These are phyloP conservation scores for Sinocyclocheilus grahami DNA, from an alignment of 2,113 vertebrate genomes.

Conservation along the genomic window DNA sequence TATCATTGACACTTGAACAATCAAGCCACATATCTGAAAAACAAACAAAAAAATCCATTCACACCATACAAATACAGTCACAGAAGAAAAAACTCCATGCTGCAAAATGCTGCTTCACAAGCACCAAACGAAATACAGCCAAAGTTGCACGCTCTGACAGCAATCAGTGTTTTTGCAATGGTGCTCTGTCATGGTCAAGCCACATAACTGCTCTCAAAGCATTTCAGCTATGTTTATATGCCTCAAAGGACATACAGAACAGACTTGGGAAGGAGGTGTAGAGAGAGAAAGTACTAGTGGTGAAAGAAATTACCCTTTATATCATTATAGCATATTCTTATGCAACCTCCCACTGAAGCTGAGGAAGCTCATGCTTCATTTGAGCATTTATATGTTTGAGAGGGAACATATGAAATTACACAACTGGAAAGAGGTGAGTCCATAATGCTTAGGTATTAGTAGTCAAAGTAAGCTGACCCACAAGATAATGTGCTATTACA, in stretches of 20 bases:
- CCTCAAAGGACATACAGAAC: constrained; percentile 2
- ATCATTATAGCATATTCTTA: constrained; percentile 4
- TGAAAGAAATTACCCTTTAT: neutral
- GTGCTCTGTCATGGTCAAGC: constrained; percentile 9
- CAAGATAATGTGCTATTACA: constrained; percentile 2
- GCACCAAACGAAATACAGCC: neutral
- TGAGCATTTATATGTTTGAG: neutral
- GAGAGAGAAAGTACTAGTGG: neutral
- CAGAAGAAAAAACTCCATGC: neutral
- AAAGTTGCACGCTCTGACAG: neutral
- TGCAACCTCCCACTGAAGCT: neutral
- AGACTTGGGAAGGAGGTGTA: neutral
- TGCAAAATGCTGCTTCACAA: neutral
- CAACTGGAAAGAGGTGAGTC: constrained; percentile 24
- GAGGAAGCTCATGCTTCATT: neutral
- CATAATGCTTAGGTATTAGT: neutral
- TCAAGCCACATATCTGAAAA: neutral
- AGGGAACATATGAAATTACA: neutral
- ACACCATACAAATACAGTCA: neutral
- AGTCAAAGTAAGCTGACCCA: constrained; percentile 1
- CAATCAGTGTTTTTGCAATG: constrained; percentile 6
- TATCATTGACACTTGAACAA: neutral
- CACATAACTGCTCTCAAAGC: constrained; percentile 5
- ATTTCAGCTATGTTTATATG: constrained; percentile 17
- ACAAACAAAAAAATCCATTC: neutral